Evolutionary conservation across 2,797 vertebrate genomes (phyloP), one percentile per base, ranked within the genome.

Genomic region (Rhabdophis nuchalis): DNA sequence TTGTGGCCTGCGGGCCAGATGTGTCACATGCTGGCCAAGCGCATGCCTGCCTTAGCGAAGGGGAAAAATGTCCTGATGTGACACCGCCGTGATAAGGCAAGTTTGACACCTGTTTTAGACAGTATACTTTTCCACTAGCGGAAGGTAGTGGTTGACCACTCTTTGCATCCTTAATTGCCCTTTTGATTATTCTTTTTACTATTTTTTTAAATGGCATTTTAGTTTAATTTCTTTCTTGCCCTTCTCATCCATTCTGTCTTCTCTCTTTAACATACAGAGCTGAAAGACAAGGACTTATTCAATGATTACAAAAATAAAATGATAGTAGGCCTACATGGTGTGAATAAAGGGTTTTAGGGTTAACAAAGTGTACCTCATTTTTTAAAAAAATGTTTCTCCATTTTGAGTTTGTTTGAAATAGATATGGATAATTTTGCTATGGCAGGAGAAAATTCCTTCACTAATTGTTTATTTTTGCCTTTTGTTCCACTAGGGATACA

Each of bases 141-240:
- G 10, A 0, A 89, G 90, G 91, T 94, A 95, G 96, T 91, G 93
- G 93, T 94, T 93, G 92, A 96, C 92, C 96, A 94, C 93, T 95
- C 93, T 93, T 95, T 96, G 90, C 92, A 85, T 95, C 92, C 96
- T 94, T 95, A 97, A 95, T 93, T 86, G 91, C 82, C 94, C 90
- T 96, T 96, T 90, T 95, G 93, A 96, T 95, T 96, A 96, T 95
- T 95, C 77, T 91, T 93, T 96, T 96, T 92, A 94, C 86, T 96
- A 95, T 96, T 82, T 72, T 72, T 82, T 82, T 96, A 96, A 95
- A 96, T 96, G 93, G 87, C 96, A 94, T 92, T 95, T 96, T 93
- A 96, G 46, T 93, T 92, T 96, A 95, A 97, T 96, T 96, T 96
- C 91, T 90, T 87, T 90, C 92, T 95, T 97, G 88, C 58, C 95